phyloP scores from a whole-genome alignment of 2,888 invertebrate species.

The Euzophera pinguis region DNA sequence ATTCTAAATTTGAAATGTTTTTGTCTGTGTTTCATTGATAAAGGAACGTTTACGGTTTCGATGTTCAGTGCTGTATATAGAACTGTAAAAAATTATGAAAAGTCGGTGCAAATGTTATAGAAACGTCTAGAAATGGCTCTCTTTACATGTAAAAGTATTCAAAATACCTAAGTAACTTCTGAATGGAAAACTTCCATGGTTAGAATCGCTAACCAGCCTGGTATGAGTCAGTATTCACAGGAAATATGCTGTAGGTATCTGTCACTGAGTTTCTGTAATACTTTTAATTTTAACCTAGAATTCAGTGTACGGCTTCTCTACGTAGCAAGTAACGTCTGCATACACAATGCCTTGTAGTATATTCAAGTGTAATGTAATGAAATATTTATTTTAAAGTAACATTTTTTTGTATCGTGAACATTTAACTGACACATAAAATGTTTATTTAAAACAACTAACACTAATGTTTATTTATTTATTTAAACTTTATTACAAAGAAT shows the following conservation, averaged over 20 bases:
- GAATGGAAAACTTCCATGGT: constrained; percentile 5
- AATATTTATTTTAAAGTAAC: too few species aligned
- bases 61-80: too few species aligned
- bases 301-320: neutral
- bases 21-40: too few species aligned
- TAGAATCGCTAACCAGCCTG: neutral
- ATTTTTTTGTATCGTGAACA: too few species aligned
- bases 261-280: constrained; percentile 3
- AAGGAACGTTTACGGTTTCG: too few species aligned
- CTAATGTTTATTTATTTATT: too few species aligned
- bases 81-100: too few species aligned
- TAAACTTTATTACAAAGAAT: too few species aligned
- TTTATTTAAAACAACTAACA: too few species aligned
- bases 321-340: constrained; percentile 2
- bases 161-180: neutral
- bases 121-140: constrained; percentile 1
- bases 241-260: neutral
- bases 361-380: too few species aligned
- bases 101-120: neutral
- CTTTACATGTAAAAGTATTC: neutral
- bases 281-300: constrained; percentile 5
- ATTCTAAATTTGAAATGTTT: too few species aligned
- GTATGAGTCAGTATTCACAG: constrained; percentile 8
- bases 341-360: neutral
- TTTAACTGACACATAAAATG: too few species aligned